Evolutionary conservation across 2,888 invertebrate genomes (phyloP).

Genomic region (Melanotus villosus): DNA sequence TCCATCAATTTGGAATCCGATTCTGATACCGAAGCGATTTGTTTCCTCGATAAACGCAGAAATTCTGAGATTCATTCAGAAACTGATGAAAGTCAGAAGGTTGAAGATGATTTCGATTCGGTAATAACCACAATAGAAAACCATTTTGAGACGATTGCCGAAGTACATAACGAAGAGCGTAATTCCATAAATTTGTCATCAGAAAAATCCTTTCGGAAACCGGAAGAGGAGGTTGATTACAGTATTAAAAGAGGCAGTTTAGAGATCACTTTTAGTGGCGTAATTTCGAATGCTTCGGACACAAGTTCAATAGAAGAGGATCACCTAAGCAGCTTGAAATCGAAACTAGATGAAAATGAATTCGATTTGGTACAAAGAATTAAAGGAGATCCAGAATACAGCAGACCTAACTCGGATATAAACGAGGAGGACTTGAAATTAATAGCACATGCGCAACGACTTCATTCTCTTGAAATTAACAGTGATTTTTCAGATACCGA

Average conservation of each 20-base stretch:
- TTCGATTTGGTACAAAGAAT: conserved; percentile 21
- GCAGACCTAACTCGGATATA: conserved; percentile 56
- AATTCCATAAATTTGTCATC: no score
- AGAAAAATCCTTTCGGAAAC: no score
- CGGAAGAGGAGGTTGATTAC: no score
- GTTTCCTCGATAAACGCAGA: background rate
- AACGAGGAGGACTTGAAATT: conserved; percentile 58
- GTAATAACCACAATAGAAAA: no score
- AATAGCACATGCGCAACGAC: conserved; percentile 54
- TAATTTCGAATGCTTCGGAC: no score
- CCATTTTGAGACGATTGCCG: no score
- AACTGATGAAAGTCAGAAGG: background rate
- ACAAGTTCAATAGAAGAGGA: background rate
- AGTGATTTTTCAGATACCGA: background rate
- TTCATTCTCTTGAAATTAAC: conserved; percentile 36
- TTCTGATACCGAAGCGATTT: background rate
- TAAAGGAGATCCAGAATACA: background rate
- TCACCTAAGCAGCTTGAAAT: conserved; percentile 10
- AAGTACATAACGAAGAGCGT: no score
- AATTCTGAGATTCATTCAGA: background rate
- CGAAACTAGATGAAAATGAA: conserved; percentile 18
- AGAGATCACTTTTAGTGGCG: no score
- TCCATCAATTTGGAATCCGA: background rate
- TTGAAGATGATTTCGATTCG: background rate
- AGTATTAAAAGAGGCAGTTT: no score